Evolutionary conservation across 1,140 invertebrate genomes (phyloP), one percentile per base, ranked within the genome.

Genomic region (Lutraria rhynchaena): DNA sequence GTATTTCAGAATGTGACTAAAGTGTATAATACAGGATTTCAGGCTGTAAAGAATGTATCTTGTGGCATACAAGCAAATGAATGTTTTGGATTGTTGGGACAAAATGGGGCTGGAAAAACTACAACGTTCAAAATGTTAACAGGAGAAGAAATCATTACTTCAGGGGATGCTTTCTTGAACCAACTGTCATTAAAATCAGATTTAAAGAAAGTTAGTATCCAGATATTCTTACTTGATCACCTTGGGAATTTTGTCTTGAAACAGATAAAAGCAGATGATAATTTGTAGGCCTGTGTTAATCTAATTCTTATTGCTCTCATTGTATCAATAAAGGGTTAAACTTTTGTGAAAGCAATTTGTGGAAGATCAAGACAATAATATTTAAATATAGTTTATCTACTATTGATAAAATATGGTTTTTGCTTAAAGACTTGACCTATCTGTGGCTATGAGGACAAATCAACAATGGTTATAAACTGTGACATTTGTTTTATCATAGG

Each of bases 71-170:
- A 93, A 22, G 83, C 88, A 33, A 92, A 93, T 7, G 95, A 98
- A 93, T 98, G 97, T 88, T 98, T 98, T 90, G 97, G 97, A 0
- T 92, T 98, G 33, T 93, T 98, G 41, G 97, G 97, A 9, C 84
- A 89, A n/a, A 91, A 91, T 69, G 90, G 90, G 24, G 89, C 89
- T 27, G 92, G 92, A 17, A 92, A 92, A 82, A 91, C 92, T 17
- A 90, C 92, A 33, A 92, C 92, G 9, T 93, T 91, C 82, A 90
- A 89, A 57, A 91, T 91, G 87, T 49, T 91, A 33, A 90, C 89
- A 5, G 88, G 88, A 11, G 88, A 89, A 73, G 69, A 87, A n/a
- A 60, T 77, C 24, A 81, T 88, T 3, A 87, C 78, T 11, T 57
- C 51, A 46, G 92, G 92, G 31, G 84, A 90, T 58, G 89, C 91